Conservation (phyloP, 1,140 invertebrate species). For the Euglossa dilemma region DNA sequence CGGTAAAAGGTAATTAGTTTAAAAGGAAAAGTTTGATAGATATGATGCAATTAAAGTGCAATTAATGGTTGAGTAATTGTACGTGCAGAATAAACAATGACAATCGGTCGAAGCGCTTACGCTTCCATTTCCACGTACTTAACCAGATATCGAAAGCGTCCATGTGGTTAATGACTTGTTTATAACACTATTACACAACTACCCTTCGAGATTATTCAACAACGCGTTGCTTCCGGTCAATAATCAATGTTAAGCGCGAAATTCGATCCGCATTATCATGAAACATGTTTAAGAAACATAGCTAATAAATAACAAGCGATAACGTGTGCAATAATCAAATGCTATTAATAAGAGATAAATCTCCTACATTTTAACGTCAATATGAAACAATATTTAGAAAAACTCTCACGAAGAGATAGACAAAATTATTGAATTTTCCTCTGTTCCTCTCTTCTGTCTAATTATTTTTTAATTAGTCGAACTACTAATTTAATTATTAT, state of each 20-base stretch:
- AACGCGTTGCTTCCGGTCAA: not conserved
- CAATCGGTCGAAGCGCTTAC: conserved; percentile 15
- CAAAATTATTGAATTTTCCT: no score
- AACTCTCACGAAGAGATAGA: no score
- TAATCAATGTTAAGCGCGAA: not conserved
- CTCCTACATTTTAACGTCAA: not conserved
- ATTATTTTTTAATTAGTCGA: no score
- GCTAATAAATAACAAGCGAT: not conserved
- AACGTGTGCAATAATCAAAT: no score
- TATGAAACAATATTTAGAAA: no score
- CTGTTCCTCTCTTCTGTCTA: no score
- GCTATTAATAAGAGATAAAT: not conserved
- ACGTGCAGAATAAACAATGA: conserved; percentile 20
- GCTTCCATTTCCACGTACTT: conserved; percentile 42
- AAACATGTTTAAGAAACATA: not conserved
- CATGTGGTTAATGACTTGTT: conserved; percentile 42
- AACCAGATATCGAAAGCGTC: conserved; percentile 17
- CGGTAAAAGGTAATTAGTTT: not conserved
- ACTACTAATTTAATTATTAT: no score
- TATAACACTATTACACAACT: conserved; percentile 48
- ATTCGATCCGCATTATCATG: not conserved
- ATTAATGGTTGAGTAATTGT: conserved; percentile 18
- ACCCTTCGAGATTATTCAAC: conserved; percentile 36
- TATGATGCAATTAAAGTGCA: not conserved
- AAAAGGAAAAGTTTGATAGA: not conserved